Evolutionary conservation across 2,113 vertebrate genomes (phyloP).

Genomic region (Larimichthys polyactis): DNA sequence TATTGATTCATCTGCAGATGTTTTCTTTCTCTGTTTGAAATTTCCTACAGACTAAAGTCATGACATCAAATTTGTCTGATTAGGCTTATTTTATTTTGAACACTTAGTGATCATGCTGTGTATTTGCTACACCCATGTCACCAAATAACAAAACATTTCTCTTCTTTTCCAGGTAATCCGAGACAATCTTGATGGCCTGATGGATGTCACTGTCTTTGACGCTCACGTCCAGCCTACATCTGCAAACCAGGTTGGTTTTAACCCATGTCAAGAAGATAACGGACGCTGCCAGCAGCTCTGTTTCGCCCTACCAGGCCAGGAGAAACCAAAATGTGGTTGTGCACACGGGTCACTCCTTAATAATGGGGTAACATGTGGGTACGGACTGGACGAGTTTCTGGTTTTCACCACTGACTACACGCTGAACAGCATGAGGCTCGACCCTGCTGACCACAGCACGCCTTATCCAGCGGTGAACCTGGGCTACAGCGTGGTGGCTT

Average conservation of each 20-base stretch:
- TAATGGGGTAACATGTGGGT: slow-evolving; percentile 90
- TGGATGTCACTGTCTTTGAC: slow-evolving; percentile 89
- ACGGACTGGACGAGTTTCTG: slow-evolving; percentile 88
- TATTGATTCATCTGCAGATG: not conserved
- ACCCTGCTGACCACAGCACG: slow-evolving; percentile 88
- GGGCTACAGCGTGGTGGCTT: slow-evolving; percentile 81
- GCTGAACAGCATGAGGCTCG: slow-evolving; percentile 88
- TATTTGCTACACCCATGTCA: not conserved
- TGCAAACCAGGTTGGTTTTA: slow-evolving; percentile 87
- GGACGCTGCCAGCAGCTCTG: slow-evolving; percentile 93
- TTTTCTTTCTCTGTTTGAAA: too few relatives aligned
- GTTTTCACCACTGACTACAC: slow-evolving; percentile 89
- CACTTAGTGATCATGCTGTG: too few relatives aligned
- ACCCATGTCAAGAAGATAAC: slow-evolving; percentile 89
- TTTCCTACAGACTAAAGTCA: too few relatives aligned
- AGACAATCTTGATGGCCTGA: slow-evolving; percentile 87
- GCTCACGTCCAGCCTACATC: slow-evolving; percentile 85
- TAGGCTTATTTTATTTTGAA: too few relatives aligned
- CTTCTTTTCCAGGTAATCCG: slow-evolving; percentile 82
- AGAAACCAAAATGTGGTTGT: slow-evolving; percentile 88
- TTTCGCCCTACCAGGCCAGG: slow-evolving; percentile 87
- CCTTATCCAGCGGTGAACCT: slow-evolving; percentile 87
- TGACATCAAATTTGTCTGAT: too few relatives aligned
- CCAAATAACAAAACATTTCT: not conserved
- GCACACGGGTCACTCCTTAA: slow-evolving; percentile 88